Base-by-base conservation (phyloP, 2,113 vertebrate genomes). In the Pholis gunnellus region DNA sequence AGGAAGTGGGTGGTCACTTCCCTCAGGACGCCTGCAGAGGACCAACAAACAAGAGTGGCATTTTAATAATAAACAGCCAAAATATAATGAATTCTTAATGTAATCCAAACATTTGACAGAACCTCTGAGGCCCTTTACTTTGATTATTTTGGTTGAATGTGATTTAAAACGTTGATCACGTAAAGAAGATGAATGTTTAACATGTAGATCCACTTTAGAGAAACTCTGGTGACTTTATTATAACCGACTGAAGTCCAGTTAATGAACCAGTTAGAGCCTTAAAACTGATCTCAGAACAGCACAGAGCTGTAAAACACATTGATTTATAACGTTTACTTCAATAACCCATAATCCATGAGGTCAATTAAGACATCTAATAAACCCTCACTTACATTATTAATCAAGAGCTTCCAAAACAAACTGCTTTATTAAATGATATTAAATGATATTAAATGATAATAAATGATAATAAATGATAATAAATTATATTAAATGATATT, bases 1-100 rank as follows among this genome's bases (percentile, higher is more conserved):
- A 86, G 96, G 93, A 99, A 99, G 36, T 99, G 97, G 0, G 97
- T 97, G 87, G 93, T 94, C 73, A 99, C 97, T 73, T 98, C 98
- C 1, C 96, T 95, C 72, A 99, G 93, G 34, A 98, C 95, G 0
- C 97, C 97, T 98, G 93, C 0, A 15, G 36, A 56, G 52, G 22
- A 56, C 9, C 15, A 15, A 20, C 44, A 22, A 52, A 2, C 20
- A 18, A 5, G 46, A 5, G 15, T 8, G 36, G 4, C 8, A 38
- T 38, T 38, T 38, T 38, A 38, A 31, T 31, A 38, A 38, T 38
- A 38, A 7, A 38, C 8, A 38, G 8, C 40, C 40, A 42, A 42
- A 42, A 42, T 42, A 42, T 11, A 11, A 42, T 11, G 9, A 10
- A 2, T 42, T 42, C 40, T 42, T 42, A 3, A 42, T 42, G 11